Conservation (phyloP, 2,113 vertebrate genomes). For the Psammodynastes pulverulentus region DNA sequence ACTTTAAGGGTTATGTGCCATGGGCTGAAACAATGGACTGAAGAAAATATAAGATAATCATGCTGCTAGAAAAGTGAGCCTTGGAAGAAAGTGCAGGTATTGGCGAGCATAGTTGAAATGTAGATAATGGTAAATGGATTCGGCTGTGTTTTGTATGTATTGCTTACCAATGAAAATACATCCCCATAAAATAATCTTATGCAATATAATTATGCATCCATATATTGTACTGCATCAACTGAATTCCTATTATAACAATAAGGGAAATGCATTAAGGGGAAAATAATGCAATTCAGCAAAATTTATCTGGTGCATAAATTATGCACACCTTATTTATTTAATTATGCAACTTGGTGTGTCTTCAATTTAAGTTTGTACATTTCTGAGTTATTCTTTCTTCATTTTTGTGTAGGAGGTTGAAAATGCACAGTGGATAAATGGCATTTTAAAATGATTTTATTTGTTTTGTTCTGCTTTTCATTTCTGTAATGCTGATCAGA, state of each 20-base stretch:
- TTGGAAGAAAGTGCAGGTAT: slow-evolving; percentile 6
- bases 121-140: slow-evolving; percentile 18
- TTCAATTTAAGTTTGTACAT: slow-evolving; percentile 56
- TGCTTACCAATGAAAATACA: slow-evolving; percentile 40
- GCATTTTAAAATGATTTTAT: neutral
- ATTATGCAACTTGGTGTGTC: slow-evolving; percentile 59
- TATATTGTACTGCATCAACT: slow-evolving; percentile 49
- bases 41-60: neutral
- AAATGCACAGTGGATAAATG: slow-evolving; percentile 18
- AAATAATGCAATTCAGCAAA: slow-evolving; percentile 62
- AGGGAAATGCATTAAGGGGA: slow-evolving; percentile 50
- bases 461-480: neutral
- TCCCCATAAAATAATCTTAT: slow-evolving; percentile 51
- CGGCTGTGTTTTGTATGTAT: slow-evolving; percentile 21
- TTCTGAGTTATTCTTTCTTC: slow-evolving; percentile 61
- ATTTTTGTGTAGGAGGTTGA: slow-evolving; percentile 43
- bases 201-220: slow-evolving; percentile 59
- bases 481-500: neutral
- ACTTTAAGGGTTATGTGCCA: neutral
- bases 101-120: neutral
- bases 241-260: slow-evolving; percentile 62
- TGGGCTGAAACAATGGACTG: neutral
- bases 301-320: slow-evolving; percentile 62
- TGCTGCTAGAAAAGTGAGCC: neutral
- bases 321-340: slow-evolving; percentile 63